Base-by-base conservation (phyloP, 1,140 invertebrate species). In the Drosophila fuyamai region DNA sequence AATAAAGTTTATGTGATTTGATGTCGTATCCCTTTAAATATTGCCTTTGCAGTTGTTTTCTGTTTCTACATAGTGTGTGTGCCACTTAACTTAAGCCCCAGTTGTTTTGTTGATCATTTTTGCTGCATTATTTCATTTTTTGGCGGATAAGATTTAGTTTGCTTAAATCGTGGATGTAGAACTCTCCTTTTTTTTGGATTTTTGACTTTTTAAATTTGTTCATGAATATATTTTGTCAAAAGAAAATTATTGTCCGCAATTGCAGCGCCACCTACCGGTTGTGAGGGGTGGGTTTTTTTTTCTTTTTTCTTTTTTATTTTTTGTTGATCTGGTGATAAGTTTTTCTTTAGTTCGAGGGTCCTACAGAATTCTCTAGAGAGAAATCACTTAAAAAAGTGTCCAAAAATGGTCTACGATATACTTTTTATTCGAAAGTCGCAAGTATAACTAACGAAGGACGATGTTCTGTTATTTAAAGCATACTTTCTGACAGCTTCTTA, bases 161-260 rank as follows among this genome's bases (percentile, higher is more conserved):
- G 55, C 27, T 36, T 36, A 57, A 40, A 29, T 27, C 18, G n/a
- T 38, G 29, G 10, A 16, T 48, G 4, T 1, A 23, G 23, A n/a
- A n/a, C n/a, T n/a, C n/a, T n/a, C n/a, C n/a, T 56, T 27, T 35
- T 53, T 63, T 71, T 5, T 12, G 7, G 23, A 38, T 41, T 18
- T 59, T 32, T 2, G 14, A 27, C 46, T 53, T 54, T 62, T 29
- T 55, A 62, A 62, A 62, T 27, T 35, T 62, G 36, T 27, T 62
- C 54, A 60, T 43, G 55, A 60, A 62, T 62, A 62, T 58, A 14
- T 59, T 10, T 14, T 1, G n/a, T 32, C 10, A 44, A 32, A 40
- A 23, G 47, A 79, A 80, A 80, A 80, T 80, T 80, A 80, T 80
- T 80, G 78, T 80, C 78, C 63, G 44, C 55, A 70, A 58, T 62